Conservation (phyloP, 2,888 invertebrate genomes). For the Ochropacha duplaris region DNA sequence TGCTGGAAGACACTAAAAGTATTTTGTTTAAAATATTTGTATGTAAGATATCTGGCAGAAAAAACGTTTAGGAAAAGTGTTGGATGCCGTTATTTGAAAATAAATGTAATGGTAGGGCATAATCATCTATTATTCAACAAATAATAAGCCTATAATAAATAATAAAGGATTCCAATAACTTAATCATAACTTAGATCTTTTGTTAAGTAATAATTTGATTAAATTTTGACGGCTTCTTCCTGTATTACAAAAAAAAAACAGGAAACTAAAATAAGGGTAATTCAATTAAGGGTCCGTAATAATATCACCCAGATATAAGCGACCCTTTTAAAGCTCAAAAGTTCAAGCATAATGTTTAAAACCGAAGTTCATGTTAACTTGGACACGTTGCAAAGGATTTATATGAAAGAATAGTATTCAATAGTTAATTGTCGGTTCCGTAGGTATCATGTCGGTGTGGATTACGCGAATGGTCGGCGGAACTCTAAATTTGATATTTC, state of each 20-base stretch:
- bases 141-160: constrained; percentile 17
- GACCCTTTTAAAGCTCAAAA: constrained; percentile 29
- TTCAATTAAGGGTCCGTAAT: constrained; percentile 41
- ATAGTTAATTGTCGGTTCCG: constrained; percentile 58
- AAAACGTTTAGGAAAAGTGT: background rate
- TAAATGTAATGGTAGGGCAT: constrained; percentile 7
- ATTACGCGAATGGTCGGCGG: constrained; percentile 53
- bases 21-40: too few relatives aligned
- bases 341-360: background rate
- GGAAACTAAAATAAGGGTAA: constrained; percentile 57
- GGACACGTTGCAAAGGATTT: constrained; percentile 31
- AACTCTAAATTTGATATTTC: constrained; percentile 71
- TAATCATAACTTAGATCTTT: constrained; percentile 64
- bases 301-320: constrained; percentile 26
- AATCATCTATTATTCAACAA: background rate
- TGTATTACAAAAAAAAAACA: constrained; percentile 52
- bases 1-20: too few relatives aligned
- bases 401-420: constrained; percentile 39
- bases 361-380: constrained; percentile 22
- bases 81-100: background rate
- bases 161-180: constrained; percentile 24
- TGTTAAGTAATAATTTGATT: constrained; percentile 71
- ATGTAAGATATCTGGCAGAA: background rate
- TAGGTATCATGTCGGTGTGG: constrained; percentile 67
- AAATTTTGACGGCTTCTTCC: constrained; percentile 75